phyloP scores from a whole-genome alignment of 2,797 vertebrate genomes.

The Danio kyathit region DNA sequence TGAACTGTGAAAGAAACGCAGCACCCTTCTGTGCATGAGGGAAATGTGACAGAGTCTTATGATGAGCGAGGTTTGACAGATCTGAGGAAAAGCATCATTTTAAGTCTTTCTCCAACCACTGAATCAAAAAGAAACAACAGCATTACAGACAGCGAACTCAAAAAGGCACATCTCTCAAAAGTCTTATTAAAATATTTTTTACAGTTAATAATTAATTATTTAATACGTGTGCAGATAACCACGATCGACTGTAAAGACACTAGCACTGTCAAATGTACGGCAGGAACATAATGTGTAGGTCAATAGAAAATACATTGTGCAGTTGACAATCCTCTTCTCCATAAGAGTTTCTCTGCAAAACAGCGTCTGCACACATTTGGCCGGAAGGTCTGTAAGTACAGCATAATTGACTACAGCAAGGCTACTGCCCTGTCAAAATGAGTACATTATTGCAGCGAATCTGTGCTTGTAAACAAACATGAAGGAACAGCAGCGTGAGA shows the following conservation, averaged over 20 bases:
- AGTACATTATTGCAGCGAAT: not conserved
- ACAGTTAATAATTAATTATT: too few species aligned
- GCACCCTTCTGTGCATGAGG: not conserved
- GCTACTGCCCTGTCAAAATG: not conserved
- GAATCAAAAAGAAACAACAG: not conserved
- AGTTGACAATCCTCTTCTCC: slow-evolving; percentile 22
- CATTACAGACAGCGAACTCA: not conserved
- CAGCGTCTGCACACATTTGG: not conserved
- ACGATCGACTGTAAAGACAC: not conserved
- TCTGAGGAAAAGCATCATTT: slow-evolving; percentile 21
- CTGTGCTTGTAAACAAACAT: not conserved
- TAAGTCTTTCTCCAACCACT: not conserved
- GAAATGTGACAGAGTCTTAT: not conserved
- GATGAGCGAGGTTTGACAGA: slow-evolving; percentile 7
- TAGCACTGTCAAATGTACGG: not conserved
- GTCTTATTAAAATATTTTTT: too few species aligned
- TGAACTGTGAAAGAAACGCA: not conserved
- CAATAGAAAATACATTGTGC: not conserved
- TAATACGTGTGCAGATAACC: not conserved
- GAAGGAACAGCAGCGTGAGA: not conserved
- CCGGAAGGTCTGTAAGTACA: not conserved
- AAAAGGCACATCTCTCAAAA: not conserved
- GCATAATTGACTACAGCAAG: not conserved
- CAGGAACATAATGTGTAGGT: slow-evolving; percentile 41
- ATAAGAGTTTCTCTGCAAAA: not conserved